Conservation (phyloP, 2,797 vertebrate species). For the Rhynchotus rufescens region DNA sequence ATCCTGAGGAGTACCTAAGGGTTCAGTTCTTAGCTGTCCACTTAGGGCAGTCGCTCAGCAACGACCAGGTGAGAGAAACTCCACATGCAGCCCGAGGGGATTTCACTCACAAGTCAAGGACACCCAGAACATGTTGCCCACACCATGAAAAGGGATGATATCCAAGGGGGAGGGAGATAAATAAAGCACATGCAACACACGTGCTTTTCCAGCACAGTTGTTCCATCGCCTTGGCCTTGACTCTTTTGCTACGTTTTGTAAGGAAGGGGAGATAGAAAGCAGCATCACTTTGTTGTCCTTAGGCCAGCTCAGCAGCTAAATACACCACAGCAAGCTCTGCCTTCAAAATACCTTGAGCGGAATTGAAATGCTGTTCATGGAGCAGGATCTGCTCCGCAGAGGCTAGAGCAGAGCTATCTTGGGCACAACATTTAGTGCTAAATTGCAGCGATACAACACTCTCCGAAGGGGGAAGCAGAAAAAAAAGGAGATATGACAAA, state of each 20-base stretch:
- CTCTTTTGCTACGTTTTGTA: background rate
- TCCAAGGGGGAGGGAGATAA: background rate
- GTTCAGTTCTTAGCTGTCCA: background rate
- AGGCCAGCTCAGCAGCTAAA: background rate
- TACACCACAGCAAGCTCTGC: background rate
- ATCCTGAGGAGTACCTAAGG: background rate
- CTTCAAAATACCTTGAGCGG: background rate
- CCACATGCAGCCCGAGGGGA: fast-evolving
- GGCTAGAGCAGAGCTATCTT: background rate
- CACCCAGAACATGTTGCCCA: background rate
- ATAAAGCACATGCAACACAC: background rate
- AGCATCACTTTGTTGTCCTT: background rate
- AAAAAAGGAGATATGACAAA: background rate
- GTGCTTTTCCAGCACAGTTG: constrained; percentile 9
- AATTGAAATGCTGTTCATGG: background rate
- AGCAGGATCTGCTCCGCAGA: background rate
- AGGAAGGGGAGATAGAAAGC: background rate
- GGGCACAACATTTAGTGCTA: background rate
- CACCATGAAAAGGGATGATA: background rate
- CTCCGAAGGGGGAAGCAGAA: background rate
- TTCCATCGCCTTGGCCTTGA: background rate
- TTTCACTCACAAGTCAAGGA: background rate
- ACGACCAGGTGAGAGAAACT: background rate
- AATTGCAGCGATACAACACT: background rate
- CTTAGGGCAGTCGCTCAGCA: background rate